Conservation (phyloP, 2,888 invertebrate species). For the Metacarcinus magister region DNA sequence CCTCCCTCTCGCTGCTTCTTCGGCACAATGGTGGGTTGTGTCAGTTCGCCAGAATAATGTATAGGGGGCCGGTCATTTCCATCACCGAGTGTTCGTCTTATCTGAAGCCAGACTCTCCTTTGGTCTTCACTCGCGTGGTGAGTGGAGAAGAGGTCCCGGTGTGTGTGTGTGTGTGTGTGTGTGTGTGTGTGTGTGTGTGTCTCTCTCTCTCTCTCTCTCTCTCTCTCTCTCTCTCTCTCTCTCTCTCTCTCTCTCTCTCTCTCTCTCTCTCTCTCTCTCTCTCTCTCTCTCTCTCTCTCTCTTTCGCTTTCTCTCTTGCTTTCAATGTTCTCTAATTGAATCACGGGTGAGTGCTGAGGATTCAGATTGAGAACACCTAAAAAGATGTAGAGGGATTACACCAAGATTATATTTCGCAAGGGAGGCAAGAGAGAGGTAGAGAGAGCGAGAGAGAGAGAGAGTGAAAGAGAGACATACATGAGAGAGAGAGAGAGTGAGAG, state of each 20-base stretch:
- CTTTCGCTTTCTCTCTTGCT: constrained; percentile 42
- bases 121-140: not conserved
- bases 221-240: not conserved
- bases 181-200: not conserved
- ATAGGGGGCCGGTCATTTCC: constrained; percentile 64
- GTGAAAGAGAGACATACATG: no score
- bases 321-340: constrained; percentile 56
- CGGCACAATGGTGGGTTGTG: constrained; percentile 31
- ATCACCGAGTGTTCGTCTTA: constrained; percentile 51
- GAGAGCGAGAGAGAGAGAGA: no score
- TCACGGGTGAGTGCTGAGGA: constrained; percentile 31
- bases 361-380: not conserved
- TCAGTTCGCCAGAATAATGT: constrained; percentile 61
- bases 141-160: not conserved
- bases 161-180: no score
- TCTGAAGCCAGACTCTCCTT: not conserved
- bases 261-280: not conserved
- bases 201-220: not conserved
- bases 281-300: constrained; percentile 45
- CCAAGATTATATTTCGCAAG: not conserved
- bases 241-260: not conserved
- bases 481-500: no score
- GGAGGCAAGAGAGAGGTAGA: not conserved
- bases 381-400: not conserved
- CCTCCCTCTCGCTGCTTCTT: not conserved